Evolutionary conservation across 2,113 vertebrate genomes (phyloP).

Genomic region (Tetrao urogallus): DNA sequence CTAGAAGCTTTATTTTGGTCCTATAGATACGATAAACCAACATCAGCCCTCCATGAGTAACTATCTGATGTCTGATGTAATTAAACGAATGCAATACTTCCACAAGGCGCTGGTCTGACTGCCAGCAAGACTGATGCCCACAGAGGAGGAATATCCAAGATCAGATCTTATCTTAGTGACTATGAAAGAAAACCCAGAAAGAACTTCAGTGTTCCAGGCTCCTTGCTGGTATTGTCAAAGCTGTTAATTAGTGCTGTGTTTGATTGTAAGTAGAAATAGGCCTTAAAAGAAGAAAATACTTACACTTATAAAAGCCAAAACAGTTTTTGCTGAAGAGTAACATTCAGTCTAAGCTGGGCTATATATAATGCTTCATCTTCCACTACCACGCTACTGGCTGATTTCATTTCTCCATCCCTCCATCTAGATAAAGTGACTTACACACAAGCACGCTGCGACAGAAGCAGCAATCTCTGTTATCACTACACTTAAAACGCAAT

Average conservation of each 20-base stretch:
- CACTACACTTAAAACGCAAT: accelerated
- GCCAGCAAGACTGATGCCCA: not conserved
- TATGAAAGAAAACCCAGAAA: not conserved
- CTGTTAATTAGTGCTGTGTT: not conserved
- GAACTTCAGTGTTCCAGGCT: not conserved
- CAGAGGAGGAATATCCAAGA: not conserved
- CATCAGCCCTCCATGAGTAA: not conserved
- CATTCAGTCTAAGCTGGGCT: not conserved
- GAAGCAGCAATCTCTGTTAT: not conserved
- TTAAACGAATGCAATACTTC: not conserved
- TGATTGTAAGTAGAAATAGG: not conserved
- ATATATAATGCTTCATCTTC: not conserved
- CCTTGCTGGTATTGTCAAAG: not conserved
- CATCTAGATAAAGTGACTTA: not conserved
- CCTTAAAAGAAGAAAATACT: not conserved
- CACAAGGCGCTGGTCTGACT: not conserved
- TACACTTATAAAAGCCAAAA: not conserved
- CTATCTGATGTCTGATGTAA: not conserved
- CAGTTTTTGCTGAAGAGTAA: not conserved
- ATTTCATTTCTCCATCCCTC: not conserved
- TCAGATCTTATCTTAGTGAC: not conserved
- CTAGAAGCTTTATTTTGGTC: constrained; percentile 37
- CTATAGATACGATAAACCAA: not conserved
- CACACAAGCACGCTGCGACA: not conserved
- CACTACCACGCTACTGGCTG: not conserved